These are phyloP conservation scores for Pogonus chalceus DNA, from an alignment of 1,140 invertebrate genomes.

Conservation along the genomic window DNA sequence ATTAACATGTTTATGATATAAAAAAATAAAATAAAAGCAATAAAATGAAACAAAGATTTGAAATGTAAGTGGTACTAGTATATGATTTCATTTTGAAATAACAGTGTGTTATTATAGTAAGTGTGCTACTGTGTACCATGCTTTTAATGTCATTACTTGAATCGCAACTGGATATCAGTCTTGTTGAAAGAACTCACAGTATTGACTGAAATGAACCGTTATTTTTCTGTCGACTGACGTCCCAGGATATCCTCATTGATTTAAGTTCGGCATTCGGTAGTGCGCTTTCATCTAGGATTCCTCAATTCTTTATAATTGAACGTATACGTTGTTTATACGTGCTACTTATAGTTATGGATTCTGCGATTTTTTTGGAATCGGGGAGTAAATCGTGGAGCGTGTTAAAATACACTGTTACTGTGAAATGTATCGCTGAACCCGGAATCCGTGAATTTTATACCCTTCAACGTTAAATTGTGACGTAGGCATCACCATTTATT, in stretches of 20 bases:
- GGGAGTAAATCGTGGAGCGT: too few species aligned
- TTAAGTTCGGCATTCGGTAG: too few species aligned
- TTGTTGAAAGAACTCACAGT: not conserved
- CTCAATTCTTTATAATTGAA: too few species aligned
- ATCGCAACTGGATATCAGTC: not conserved
- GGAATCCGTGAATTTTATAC: not conserved
- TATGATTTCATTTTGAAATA: not conserved
- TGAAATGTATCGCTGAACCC: not conserved
- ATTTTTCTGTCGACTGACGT: constrained; percentile 1
- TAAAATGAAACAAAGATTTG: too few species aligned
- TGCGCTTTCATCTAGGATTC: too few species aligned
- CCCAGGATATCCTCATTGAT: not conserved
- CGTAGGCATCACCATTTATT: not conserved
- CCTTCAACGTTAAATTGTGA: not conserved
- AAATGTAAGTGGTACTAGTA: too few species aligned
- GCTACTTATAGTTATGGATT: too few species aligned
- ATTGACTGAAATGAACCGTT: not conserved
- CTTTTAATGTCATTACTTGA: constrained; percentile 4
- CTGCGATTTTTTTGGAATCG: too few species aligned
- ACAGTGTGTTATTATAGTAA: not conserved
- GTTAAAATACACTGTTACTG: not conserved
- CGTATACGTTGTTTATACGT: too few species aligned
- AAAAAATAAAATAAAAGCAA: too few species aligned
- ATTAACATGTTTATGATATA: too few species aligned
- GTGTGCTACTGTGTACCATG: not conserved